Evolutionary conservation across 2,797 vertebrate species (phyloP).

Genomic region (Phalanger gymnotis): DNA sequence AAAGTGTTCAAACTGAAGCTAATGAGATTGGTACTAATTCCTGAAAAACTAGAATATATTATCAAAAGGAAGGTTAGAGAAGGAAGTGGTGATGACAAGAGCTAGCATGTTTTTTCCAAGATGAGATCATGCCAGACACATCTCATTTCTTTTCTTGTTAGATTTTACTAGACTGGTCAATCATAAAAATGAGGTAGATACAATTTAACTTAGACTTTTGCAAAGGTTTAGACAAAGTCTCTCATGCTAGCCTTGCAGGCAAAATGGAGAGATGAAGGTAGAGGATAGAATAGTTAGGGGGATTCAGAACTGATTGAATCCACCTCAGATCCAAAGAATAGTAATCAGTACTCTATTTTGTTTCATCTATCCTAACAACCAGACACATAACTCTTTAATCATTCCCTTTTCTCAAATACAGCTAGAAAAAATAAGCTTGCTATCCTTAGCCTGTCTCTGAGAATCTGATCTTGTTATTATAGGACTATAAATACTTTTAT

Average conservation of each 20-base stretch:
- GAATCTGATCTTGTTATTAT: no score
- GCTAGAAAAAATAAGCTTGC: no score
- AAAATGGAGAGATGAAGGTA: neutral
- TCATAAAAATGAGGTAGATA: neutral
- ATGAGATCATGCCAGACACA: no score
- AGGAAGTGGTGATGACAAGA: no score
- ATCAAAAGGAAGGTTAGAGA: neutral
- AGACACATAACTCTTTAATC: no score
- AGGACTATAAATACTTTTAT: no score
- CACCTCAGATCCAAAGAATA: neutral
- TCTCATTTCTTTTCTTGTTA: neutral
- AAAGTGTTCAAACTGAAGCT: no score
- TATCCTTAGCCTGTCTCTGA: no score
- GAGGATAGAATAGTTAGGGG: neutral
- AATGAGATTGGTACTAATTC: neutral
- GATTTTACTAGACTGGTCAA: neutral
- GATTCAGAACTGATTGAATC: neutral
- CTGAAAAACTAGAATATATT: neutral
- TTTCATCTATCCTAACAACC: no score
- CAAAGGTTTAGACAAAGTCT: neutral
- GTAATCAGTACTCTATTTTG: no score
- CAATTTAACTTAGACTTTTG: neutral
- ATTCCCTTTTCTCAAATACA: no score
- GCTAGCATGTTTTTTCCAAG: no score
- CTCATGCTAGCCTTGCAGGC: neutral